phyloP scores from a whole-genome alignment of 2,888 invertebrate species.

The Odiellus spinosus region DNA sequence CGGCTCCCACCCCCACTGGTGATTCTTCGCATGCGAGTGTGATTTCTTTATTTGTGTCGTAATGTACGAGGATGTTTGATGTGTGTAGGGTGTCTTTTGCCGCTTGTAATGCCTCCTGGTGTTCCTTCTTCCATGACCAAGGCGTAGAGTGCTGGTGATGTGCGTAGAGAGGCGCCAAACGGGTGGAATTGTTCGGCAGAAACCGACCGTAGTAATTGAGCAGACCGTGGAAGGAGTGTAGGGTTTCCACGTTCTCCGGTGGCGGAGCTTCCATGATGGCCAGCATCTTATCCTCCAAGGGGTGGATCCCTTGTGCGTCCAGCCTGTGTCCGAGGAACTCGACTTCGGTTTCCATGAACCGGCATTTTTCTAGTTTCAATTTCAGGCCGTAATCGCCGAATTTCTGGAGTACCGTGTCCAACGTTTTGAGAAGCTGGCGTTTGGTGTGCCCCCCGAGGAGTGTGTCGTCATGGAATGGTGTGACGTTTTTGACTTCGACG shows the following conservation, averaged over 20 bases:
- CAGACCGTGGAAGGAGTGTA: conserved; percentile 22
- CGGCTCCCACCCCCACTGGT: conserved; percentile 21
- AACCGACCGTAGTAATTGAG: conserved; percentile 23
- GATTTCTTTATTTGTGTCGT: conserved; percentile 23
- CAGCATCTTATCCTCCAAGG: conserved; percentile 19
- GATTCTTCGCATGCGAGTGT: conserved; percentile 29
- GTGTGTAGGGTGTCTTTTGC: conserved; percentile 21
- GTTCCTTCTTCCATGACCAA: conserved; percentile 16
- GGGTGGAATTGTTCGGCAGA: conserved; percentile 19
- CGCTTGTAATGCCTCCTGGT: conserved; percentile 16
- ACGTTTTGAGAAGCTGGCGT: neutral
- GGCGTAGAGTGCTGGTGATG: conserved; percentile 14
- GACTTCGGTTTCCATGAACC: conserved; percentile 21
- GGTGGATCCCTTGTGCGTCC: conserved; percentile 17
- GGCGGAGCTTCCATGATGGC: conserved; percentile 21
- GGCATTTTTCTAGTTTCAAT: conserved; percentile 2
- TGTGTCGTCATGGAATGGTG: neutral
- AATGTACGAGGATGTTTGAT: conserved; percentile 23
- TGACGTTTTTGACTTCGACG: neutral
- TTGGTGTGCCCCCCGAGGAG: neutral
- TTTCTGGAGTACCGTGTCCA: neutral
- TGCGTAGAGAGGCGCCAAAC: conserved; percentile 20
- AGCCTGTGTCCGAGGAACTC: conserved; percentile 21
- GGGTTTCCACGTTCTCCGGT: conserved; percentile 21
- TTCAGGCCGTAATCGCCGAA: neutral